phyloP scores from a whole-genome alignment of 2,113 vertebrate genomes.

The Elgaria multicarinata region DNA sequence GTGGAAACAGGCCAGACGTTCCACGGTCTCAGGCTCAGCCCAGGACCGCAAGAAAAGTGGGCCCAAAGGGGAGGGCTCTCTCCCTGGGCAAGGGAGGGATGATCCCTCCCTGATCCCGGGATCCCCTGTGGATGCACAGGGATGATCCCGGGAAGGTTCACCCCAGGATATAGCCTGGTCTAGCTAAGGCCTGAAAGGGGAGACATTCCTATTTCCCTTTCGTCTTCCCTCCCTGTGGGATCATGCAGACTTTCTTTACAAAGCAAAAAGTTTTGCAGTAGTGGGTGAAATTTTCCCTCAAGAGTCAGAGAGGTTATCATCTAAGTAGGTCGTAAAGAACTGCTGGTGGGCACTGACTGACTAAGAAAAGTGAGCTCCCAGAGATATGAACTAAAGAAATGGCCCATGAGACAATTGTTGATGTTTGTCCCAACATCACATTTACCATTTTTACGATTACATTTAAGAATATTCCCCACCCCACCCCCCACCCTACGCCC shows the following conservation, averaged over 20 bases:
- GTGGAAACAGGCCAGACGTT: too few species aligned
- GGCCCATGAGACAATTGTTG: neutral
- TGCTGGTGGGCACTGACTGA: neutral
- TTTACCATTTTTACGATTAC: neutral
- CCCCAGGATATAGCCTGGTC: too few species aligned
- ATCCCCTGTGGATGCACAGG: too few species aligned
- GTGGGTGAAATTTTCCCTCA: neutral
- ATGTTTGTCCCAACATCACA: neutral
- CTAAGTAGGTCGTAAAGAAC: neutral
- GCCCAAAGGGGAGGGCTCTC: too few species aligned
- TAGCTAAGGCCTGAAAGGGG: too few species aligned
- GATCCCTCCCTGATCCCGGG: too few species aligned
- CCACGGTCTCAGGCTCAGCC: too few species aligned
- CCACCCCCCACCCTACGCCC: too few species aligned
- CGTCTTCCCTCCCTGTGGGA: neutral
- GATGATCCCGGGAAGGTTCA: too few species aligned
- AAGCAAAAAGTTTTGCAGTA: neutral
- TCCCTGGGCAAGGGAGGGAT: too few species aligned
- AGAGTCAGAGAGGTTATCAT: neutral
- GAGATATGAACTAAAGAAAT: too few species aligned
- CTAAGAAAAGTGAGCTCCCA: neutral
- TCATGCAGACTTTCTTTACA: neutral
- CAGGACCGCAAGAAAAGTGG: too few species aligned
- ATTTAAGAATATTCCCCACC: neutral
- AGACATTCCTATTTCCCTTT: neutral